These are phyloP conservation scores for Cyanoderma ruficeps DNA, from an alignment of 2,113 vertebrate species.

Conservation along the genomic window DNA sequence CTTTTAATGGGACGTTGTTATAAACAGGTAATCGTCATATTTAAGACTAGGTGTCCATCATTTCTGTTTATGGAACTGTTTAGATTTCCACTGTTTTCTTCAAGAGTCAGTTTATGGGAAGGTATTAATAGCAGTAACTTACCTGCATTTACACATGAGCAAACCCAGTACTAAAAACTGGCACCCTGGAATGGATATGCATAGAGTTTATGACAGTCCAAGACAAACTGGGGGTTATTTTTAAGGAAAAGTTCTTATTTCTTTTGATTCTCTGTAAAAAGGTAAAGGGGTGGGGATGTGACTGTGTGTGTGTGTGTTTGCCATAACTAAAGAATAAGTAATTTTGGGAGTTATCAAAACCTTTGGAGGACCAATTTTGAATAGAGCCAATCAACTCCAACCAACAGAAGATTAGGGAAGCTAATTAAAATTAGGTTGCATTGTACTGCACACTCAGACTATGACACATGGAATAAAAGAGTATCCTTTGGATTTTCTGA, in stretches of 20 bases:
- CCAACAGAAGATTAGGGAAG: background rate
- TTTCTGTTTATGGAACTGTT: background rate
- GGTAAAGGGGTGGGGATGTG: rapidly evolving
- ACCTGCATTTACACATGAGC: background rate
- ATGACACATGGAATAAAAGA: background rate
- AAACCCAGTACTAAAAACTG: background rate
- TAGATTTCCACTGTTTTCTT: background rate
- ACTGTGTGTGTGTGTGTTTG: background rate
- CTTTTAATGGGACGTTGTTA: background rate
- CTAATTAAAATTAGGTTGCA: background rate
- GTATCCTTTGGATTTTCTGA: background rate
- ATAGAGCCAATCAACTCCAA: background rate
- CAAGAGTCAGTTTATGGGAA: background rate
- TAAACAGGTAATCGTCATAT: background rate
- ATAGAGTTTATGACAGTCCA: background rate
- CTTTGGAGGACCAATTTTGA: background rate
- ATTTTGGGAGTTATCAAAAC: background rate
- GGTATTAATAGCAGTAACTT: background rate
- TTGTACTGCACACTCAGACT: background rate
- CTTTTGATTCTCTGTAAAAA: background rate
- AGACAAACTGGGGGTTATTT: background rate
- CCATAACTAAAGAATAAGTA: background rate
- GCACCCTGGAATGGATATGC: background rate
- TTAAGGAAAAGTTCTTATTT: background rate
- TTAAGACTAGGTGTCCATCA: background rate